Base-by-base conservation (phyloP, 2,797 vertebrate genomes). In the Zenarchopterus dispar region DNA sequence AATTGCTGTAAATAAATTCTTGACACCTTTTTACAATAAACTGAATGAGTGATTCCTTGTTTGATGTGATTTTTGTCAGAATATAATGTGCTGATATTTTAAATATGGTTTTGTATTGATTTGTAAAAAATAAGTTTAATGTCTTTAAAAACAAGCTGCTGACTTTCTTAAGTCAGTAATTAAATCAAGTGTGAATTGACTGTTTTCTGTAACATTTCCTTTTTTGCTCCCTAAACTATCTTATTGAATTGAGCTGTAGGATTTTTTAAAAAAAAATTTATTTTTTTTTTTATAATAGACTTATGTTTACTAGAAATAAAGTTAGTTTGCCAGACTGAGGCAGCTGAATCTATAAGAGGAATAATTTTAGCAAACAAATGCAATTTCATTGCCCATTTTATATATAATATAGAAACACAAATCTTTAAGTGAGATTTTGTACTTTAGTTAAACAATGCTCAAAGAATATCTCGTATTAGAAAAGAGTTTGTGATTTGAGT, bases 1-100 rank as follows among this genome's bases (percentile, higher is more conserved):
- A 44, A 43, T 21, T 61, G 21, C 94, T 96, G 94, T 79, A 71
- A 86, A 85, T 80, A 92, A 90, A 85, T 89, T 91, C 87, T 93
- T 92, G 88, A 78, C 85, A 89, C 70, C 71, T 89, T 92, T 93
- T 80, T 89, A 80, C 81, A 84, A 56, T 41, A 51, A 57, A 58
- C 11, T 43, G 46, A 24, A 28, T 3, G 18, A 64, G 26, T 55
- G 49, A 1, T 46, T 68, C 4, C 16, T 59, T 68, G 51, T 23
- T 11, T 36, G 13, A 17, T 46, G 50, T 66, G 24, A 17, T 59
- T 26, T 6, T 63, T 70, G 17, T 45, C 4, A 56, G 18, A 18
- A 28, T 45, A 56, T 15, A 28, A 5, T 66, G 26, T 6, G 11
- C n/a, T 41, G 3, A 18, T 41, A 8, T 54, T 3, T 21, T 28